These are phyloP conservation scores for Xyrichtys novacula DNA, from an alignment of 2,797 vertebrate species.

Conservation along the genomic window DNA sequence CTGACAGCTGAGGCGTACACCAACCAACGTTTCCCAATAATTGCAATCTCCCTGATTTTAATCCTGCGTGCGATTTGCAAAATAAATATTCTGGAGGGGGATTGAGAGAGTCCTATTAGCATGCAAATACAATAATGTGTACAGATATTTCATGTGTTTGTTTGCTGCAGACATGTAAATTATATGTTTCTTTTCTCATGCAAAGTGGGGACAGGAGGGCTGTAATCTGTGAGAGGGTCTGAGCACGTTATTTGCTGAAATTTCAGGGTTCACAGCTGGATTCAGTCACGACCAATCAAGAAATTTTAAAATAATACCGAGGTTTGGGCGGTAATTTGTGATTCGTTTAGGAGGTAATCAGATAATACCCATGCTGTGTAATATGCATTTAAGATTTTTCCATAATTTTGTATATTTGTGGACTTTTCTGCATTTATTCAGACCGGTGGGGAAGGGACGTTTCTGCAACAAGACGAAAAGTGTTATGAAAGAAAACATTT, in stretches of 20 bases:
- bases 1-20: slow-evolving; percentile 8
- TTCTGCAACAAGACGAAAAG: too few relatives aligned
- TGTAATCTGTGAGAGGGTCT: background rate
- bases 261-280: background rate
- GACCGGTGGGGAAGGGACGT: too few relatives aligned
- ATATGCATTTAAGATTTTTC: background rate
- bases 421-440: too few relatives aligned
- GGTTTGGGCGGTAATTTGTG: background rate
- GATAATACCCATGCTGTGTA: background rate
- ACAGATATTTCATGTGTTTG: slow-evolving; percentile 3
- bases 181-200: background rate
- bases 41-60: slow-evolving; percentile 29
- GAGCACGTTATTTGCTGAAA: background rate
- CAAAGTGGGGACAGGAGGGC: background rate
- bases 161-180: background rate
- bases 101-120: slow-evolving; percentile 2
- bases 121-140: slow-evolving; percentile 13
- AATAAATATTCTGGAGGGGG: slow-evolving; percentile 20
- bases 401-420: too few relatives aligned
- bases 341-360: background rate
- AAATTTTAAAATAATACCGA: background rate
- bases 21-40: slow-evolving; percentile 19
- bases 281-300: background rate
- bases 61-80: slow-evolving; percentile 31
- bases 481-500: too few relatives aligned